Evolutionary conservation across 2,888 invertebrate species (phyloP).

Genomic region (Caenorhabditis japonica): DNA sequence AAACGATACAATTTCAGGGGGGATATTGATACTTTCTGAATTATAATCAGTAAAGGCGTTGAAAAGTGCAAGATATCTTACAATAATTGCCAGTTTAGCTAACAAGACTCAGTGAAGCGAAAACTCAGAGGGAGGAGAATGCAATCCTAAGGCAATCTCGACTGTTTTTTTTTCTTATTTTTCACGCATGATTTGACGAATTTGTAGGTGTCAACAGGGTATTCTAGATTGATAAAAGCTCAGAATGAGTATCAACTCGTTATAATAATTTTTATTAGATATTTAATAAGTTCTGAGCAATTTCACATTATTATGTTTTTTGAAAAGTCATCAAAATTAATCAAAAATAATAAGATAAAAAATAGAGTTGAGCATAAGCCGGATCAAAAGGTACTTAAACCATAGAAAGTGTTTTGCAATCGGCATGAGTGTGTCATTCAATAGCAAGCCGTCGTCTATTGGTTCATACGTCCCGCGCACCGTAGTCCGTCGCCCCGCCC

Average conservation of each 20-base stretch:
- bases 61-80: constrained; percentile 38
- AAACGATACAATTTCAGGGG: constrained; percentile 14
- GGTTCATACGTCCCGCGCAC: constrained; percentile 50
- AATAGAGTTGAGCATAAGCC: constrained; percentile 6
- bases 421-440: constrained; percentile 55
- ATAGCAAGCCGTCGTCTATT: constrained; percentile 48
- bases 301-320: no score
- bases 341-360: no score
- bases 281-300: no score
- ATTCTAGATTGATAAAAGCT: constrained; percentile 21
- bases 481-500: constrained; percentile 50
- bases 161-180: constrained; percentile 29
- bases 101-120: constrained; percentile 52
- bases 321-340: no score
- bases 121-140: constrained; percentile 25
- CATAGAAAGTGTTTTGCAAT: constrained; percentile 56
- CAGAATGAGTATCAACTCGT: background rate
- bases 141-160: constrained; percentile 52
- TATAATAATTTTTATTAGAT: no score
- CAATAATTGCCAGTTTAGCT: constrained; percentile 53
- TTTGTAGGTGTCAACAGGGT: constrained; percentile 32
- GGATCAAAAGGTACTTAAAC: constrained; percentile 52
- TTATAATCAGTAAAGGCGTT: constrained; percentile 21
- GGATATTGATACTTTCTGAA: background rate
- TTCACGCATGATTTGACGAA: constrained; percentile 50